A percentile compares a stretch with the other conserved stretches of the same genome.
phyloP scores from a whole-genome alignment of 2,888 invertebrate genomes.

The Camponotus fellah region DNA sequence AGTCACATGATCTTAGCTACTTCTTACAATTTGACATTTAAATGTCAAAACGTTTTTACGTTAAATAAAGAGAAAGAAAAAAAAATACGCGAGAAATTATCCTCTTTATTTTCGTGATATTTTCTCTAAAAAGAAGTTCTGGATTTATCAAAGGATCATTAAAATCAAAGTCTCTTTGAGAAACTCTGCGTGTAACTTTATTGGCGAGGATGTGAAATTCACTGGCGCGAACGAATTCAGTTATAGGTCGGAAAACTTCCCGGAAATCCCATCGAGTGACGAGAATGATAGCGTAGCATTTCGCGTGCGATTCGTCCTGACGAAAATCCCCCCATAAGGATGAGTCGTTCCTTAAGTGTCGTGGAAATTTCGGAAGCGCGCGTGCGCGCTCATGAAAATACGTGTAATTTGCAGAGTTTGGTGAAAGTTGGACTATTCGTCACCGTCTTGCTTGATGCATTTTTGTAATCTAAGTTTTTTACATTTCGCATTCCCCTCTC shows the following conservation, averaged over 20 bases:
- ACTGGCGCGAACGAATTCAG: slow-evolving; percentile 32
- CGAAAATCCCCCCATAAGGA: slow-evolving; percentile 48
- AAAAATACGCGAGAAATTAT: background rate
- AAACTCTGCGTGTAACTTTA: slow-evolving; percentile 27
- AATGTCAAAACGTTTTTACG: background rate
- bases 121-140: background rate
- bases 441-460: slow-evolving; percentile 51
- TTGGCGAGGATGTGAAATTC: slow-evolving; percentile 23
- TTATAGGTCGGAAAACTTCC: slow-evolving; percentile 44
- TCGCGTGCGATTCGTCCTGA: slow-evolving; percentile 35
- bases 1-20: too few relatives aligned
- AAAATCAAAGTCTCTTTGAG: slow-evolving; percentile 11
- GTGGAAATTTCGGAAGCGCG: slow-evolving; percentile 16
- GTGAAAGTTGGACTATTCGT: slow-evolving; percentile 47
- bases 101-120: background rate
- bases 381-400: slow-evolving; percentile 41
- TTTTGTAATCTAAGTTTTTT: slow-evolving; percentile 55
- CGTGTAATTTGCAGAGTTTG: slow-evolving; percentile 48
- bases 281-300: slow-evolving; percentile 42
- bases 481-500: background rate
- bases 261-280: slow-evolving; percentile 37
- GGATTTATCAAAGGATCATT: slow-evolving; percentile 5
- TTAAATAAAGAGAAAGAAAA: background rate
- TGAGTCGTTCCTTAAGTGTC: slow-evolving; percentile 42
- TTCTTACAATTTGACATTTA: background rate